A percentile compares a stretch with the other conserved stretches of the same genome.
Evolutionary conservation across 2,113 vertebrate species (phyloP).

Genomic region (Triplophysa rosa): DNA sequence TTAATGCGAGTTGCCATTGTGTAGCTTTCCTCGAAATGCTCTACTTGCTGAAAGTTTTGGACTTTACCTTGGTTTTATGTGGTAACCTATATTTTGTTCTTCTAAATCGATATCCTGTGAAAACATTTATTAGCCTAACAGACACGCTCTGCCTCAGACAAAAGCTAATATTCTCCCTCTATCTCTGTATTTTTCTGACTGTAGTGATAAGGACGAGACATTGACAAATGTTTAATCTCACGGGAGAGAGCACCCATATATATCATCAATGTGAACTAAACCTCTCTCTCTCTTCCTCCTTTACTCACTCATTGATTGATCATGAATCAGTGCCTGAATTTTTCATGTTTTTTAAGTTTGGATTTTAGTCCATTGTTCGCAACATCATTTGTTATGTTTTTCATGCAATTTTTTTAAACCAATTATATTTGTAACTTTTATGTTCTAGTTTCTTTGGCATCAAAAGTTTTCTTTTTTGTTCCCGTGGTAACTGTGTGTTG

Average conservation of each 20-base stretch:
- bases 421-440: constrained; percentile 56
- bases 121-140: constrained; percentile 21
- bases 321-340: constrained; percentile 48
- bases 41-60: not conserved
- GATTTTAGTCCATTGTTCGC: constrained; percentile 65
- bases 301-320: constrained; percentile 38
- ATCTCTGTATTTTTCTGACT: constrained; percentile 38
- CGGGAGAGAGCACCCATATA: constrained; percentile 18
- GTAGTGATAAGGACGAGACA: constrained; percentile 1
- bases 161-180: constrained; percentile 21
- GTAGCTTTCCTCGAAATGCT: constrained; percentile 28
- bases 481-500: constrained; percentile 60
- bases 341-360: constrained; percentile 55
- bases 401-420: constrained; percentile 45
- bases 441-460: constrained; percentile 47
- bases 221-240: constrained; percentile 12
- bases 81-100: constrained; percentile 1
- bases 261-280: constrained; percentile 17
- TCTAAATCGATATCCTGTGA: constrained; percentile 24
- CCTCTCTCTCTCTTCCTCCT: constrained; percentile 2
- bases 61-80: constrained; percentile 14
- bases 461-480: constrained; percentile 55
- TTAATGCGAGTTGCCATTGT: constrained; percentile 4
- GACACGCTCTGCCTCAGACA: constrained; percentile 26
- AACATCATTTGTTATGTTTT: constrained; percentile 54